Conservation (phyloP, 2,797 vertebrate species). For the Enoplosus armatus region DNA sequence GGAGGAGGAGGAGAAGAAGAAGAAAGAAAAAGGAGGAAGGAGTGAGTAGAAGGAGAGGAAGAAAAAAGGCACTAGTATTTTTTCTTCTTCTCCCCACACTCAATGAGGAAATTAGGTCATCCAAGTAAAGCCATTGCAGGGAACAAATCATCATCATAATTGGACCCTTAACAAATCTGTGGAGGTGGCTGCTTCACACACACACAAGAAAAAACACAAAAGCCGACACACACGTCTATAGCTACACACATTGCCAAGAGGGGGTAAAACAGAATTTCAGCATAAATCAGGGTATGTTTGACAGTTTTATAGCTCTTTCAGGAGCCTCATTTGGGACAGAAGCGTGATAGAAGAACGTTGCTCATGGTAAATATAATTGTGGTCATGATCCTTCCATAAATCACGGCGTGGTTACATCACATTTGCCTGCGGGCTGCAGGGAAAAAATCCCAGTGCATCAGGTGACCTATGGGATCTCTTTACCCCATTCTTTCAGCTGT, state of each 20-base stretch:
- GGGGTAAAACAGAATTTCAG: slow-evolving; percentile 64
- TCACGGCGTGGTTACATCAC: slow-evolving; percentile 62
- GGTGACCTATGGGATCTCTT: slow-evolving; percentile 51
- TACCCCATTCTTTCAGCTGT: slow-evolving; percentile 24
- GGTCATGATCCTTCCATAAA: slow-evolving; percentile 80
- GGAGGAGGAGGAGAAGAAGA: slow-evolving; percentile 33
- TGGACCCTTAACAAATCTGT: slow-evolving; percentile 82
- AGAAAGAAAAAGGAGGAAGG: slow-evolving; percentile 14
- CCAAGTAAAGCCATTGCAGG: slow-evolving; percentile 75
- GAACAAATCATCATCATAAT: slow-evolving; percentile 85
- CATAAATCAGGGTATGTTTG: slow-evolving; percentile 77
- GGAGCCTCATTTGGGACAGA: slow-evolving; percentile 78
- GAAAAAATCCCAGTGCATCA: slow-evolving; percentile 24
- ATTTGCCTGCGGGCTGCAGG: slow-evolving; percentile 37
- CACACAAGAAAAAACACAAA: slow-evolving; percentile 47
- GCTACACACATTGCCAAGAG: slow-evolving; percentile 53
- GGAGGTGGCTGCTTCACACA: slow-evolving; percentile 66
- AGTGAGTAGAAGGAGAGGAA: slow-evolving; percentile 23
- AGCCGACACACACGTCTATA: slow-evolving; percentile 38
- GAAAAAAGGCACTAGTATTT: slow-evolving; percentile 40
- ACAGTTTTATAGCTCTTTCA: slow-evolving; percentile 79
- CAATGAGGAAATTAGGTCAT: slow-evolving; percentile 84
- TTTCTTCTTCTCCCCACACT: slow-evolving; percentile 57
- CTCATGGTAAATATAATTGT: slow-evolving; percentile 83
- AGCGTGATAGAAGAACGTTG: slow-evolving; percentile 75